phyloP scores from a whole-genome alignment of 30 jellyfish, hydroid and myxozoan genomes.

The Cassiopea xamachana region DNA sequence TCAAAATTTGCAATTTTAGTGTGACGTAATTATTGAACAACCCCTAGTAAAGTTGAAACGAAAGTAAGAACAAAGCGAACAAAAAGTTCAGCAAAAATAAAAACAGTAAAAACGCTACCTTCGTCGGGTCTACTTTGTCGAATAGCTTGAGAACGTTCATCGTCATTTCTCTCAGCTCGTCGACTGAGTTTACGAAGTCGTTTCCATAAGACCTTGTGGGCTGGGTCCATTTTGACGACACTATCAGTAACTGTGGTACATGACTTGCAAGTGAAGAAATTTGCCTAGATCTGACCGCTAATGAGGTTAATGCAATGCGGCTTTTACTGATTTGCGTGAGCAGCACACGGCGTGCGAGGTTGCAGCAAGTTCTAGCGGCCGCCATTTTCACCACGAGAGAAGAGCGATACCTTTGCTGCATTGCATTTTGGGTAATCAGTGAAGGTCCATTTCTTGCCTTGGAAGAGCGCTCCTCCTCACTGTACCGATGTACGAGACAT shows the following conservation, averaged over 20 bases:
- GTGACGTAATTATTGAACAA: too few species aligned
- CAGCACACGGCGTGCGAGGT: slow-evolving; percentile 53
- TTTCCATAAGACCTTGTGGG: slow-evolving; percentile 46
- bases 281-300: slow-evolving; percentile 22
- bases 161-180: slow-evolving; percentile 72
- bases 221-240: slow-evolving; percentile 24
- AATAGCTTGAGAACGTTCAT: slow-evolving; percentile 83
- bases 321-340: slow-evolving; percentile 24
- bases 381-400: slow-evolving; percentile 81
- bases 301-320: slow-evolving; percentile 21
- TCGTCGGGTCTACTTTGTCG: slow-evolving; percentile 94
- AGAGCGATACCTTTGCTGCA: slow-evolving; percentile 21
- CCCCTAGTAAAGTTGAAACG: too few species aligned
- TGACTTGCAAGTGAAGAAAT: slow-evolving; percentile 59
- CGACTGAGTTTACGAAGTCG: slow-evolving; percentile 37
- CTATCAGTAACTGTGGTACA: slow-evolving; percentile 46
- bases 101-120: slow-evolving; percentile 41
- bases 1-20: too few species aligned
- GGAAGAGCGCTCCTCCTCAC: too few species aligned
- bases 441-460: too few species aligned
- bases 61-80: too few species aligned
- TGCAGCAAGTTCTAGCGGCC: slow-evolving; percentile 76
- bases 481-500: too few species aligned
- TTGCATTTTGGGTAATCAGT: slow-evolving; percentile 35
- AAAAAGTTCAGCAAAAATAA: too few species aligned